Evolutionary conservation across 2,113 vertebrate species (phyloP), one percentile per base, ranked within the genome.

Genomic region (Monopterus albus): DNA sequence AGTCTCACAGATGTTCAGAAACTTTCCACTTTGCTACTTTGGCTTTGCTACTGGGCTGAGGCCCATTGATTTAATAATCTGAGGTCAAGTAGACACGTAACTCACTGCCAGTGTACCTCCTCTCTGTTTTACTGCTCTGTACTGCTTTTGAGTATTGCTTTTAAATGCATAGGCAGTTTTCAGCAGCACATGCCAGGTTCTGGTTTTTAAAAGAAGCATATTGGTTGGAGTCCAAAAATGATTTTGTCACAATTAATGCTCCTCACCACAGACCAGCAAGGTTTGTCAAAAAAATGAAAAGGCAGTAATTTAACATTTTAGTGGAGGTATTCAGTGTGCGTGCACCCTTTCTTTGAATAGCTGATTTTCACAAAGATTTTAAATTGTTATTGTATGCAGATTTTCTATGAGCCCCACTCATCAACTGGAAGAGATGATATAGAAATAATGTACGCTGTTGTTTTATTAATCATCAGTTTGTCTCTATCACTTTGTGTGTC

Each of bases 1-100:
- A 83, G 4, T 79, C 72, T 72, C 28, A 53, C 47, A 52, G n/a
- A 43, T 60, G 20, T 57, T 56, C 31, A 60, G 59, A 26, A 70
- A 39, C n/a, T 38, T 20, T 28, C 2, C 23, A 2, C 4, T 45
- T 47, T 10, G 10, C 50, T 18, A 14, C 14, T 25, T 8, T 15
- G 26, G 57, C 51, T 17, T 3, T 75, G 53, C 61, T 10, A 42
- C 42, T 9, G 8, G 13, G 26, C 39, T 7, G 2, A 47, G n/a
- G 28, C 35, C 11, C 33, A 21, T 56, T 39, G 31, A 82, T 29
- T 67, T 72, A 23, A 42, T 10, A 28, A 39, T 70, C 73, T 13
- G 10, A 67, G 55, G 39, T 71, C 53, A 57, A 35, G 61, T 43
- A 63, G 28, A 61, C 28, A 26, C 14, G 18, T 28, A 49, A n/a